Conservation (phyloP, 2,113 vertebrate species). For the Ochotona princeps region DNA sequence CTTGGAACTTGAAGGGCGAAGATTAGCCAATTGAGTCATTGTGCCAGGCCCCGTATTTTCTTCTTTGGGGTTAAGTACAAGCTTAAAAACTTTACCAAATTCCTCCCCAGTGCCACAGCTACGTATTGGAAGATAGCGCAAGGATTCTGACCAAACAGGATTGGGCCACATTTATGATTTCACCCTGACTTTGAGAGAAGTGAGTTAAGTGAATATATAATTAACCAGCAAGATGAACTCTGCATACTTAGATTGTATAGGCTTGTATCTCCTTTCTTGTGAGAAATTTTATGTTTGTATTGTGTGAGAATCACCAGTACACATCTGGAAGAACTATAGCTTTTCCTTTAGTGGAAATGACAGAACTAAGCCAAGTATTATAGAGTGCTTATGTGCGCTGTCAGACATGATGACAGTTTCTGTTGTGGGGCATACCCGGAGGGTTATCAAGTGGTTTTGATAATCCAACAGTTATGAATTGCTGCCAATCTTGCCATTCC, state of each 20-base stretch:
- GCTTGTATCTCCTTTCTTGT: background rate
- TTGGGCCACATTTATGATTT: background rate
- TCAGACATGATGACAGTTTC: background rate
- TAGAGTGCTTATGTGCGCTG: background rate
- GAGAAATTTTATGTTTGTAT: background rate
- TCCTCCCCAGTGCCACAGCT: slow-evolving; percentile 54
- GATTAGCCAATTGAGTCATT: no score
- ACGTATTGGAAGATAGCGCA: background rate
- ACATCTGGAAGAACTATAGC: background rate
- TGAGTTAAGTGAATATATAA: slow-evolving; percentile 35
- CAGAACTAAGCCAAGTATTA: background rate
- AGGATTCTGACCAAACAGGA: slow-evolving; percentile 12
- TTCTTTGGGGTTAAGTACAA: slow-evolving; percentile 80
- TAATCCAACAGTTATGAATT: no score
- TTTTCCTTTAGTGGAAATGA: background rate
- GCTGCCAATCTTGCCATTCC: no score
- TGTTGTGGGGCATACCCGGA: background rate
- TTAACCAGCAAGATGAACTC: slow-evolving; percentile 29
- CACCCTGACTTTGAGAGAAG: slow-evolving; percentile 16
- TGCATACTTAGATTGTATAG: background rate
- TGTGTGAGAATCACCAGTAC: background rate
- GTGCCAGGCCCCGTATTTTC: slow-evolving; percentile 31
- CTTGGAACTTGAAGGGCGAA: no score
- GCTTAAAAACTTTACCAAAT: slow-evolving; percentile 69
- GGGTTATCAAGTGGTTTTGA: no score